Evolutionary conservation across 2,888 invertebrate genomes (phyloP).

Genomic region (Boloria selene): DNA sequence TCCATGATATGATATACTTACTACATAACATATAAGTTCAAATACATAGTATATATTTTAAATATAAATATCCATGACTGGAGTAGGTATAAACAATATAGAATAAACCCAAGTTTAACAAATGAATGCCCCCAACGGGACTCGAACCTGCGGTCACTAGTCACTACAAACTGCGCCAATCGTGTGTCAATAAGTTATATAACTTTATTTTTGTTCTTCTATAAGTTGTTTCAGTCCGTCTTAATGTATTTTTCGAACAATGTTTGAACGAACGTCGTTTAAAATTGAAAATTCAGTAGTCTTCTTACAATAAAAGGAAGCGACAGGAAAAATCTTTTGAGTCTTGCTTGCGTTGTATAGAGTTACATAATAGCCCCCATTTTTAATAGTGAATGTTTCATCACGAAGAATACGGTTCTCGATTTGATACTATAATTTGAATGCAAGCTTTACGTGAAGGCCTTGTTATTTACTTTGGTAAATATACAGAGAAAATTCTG

Average conservation of each 20-base stretch:
- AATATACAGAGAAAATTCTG: background rate
- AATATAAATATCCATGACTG: no score
- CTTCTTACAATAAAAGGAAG: constrained; percentile 29
- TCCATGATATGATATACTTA: no score
- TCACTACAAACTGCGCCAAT: no score
- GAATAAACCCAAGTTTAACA: no score
- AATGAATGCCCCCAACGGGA: no score
- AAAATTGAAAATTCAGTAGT: constrained; percentile 29
- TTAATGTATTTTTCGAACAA: constrained; percentile 20
- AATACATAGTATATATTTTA: no score
- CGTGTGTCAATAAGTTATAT: no score
- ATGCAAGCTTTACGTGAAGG: constrained; percentile 11
- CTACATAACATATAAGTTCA: no score
- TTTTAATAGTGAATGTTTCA: constrained; percentile 26
- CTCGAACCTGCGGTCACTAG: no score
- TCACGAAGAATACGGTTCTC: constrained; percentile 23
- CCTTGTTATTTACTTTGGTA: constrained; percentile 6
- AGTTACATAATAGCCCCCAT: constrained; percentile 27
- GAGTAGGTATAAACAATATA: no score
- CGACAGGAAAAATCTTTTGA: constrained; percentile 29
- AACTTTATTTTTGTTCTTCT: constrained; percentile 14
- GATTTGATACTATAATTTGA: constrained; percentile 25
- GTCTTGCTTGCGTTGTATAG: constrained; percentile 25
- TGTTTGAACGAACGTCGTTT: constrained; percentile 24
- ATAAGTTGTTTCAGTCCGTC: background rate